A percentile compares a stretch with the other conserved stretches of the same genome.
phyloP scores from a whole-genome alignment of 1,140 invertebrate genomes.

The Bursaphelenchus mucronatus region DNA sequence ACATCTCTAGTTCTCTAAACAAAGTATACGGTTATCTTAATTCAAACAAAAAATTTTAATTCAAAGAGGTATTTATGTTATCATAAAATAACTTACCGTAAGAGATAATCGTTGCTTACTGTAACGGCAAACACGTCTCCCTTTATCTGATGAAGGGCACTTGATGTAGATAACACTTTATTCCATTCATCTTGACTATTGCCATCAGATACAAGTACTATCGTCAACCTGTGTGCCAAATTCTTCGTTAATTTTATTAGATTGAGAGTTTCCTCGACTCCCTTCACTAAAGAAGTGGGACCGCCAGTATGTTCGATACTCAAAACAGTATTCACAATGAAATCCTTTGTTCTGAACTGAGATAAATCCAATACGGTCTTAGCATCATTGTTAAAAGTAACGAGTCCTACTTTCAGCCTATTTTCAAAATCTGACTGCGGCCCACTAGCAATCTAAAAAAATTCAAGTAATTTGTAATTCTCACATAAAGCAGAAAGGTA shows the following conservation, averaged over 20 bases:
- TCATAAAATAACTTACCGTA: slow-evolving; percentile 27
- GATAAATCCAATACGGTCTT: slow-evolving; percentile 42
- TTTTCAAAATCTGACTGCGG: slow-evolving; percentile 45
- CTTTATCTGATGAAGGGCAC: slow-evolving; percentile 23
- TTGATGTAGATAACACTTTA: slow-evolving; percentile 33
- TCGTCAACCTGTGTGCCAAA: slow-evolving; percentile 29
- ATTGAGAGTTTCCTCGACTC: slow-evolving; percentile 43
- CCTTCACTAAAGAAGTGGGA: slow-evolving; percentile 46
- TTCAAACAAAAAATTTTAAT: not conserved
- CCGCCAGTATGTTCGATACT: slow-evolving; percentile 50
- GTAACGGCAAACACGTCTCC: slow-evolving; percentile 45
- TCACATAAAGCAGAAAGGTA: not conserved
- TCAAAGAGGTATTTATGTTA: not conserved
- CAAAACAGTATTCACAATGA: slow-evolving; percentile 42
- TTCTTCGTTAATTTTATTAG: slow-evolving; percentile 29
- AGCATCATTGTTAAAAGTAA: slow-evolving; percentile 48
- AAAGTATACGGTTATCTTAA: slow-evolving; percentile 7
- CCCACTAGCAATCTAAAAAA: slow-evolving; percentile 8
- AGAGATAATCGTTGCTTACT: slow-evolving; percentile 46
- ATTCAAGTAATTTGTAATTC: slow-evolving; percentile 6
- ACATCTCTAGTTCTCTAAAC: slow-evolving; percentile 29
- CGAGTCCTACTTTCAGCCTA: slow-evolving; percentile 39
- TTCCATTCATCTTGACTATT: slow-evolving; percentile 51
- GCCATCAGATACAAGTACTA: slow-evolving; percentile 48
- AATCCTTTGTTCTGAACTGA: slow-evolving; percentile 34